These are phyloP conservation scores for Aporrectodea caliginosa DNA, from an alignment of 1,140 invertebrate genomes.

Conservation along the genomic window DNA sequence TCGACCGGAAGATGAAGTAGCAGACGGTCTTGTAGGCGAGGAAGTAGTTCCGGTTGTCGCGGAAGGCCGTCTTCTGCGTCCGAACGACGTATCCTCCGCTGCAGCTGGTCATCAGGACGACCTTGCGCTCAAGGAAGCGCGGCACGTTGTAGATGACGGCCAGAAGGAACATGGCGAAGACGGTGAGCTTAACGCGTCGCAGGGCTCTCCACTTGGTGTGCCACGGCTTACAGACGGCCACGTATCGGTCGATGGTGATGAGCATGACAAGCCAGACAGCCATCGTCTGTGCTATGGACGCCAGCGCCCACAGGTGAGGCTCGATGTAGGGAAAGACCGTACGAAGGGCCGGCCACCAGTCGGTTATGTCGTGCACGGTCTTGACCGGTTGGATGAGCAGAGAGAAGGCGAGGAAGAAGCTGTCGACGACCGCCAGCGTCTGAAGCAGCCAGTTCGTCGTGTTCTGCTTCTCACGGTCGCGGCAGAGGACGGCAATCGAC, in stretches of 20 bases:
- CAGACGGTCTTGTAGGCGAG: slow-evolving; percentile 32
- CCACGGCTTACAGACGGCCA: slow-evolving; percentile 31
- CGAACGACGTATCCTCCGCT: background rate
- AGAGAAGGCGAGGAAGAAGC: slow-evolving; percentile 27
- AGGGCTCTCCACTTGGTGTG: slow-evolving; percentile 22
- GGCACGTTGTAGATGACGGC: slow-evolving; percentile 32
- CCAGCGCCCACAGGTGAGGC: slow-evolving; percentile 24
- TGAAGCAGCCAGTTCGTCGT: slow-evolving; percentile 31
- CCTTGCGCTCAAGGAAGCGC: slow-evolving; percentile 26
- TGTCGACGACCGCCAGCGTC: slow-evolving; percentile 30
- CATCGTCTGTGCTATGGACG: slow-evolving; percentile 30
- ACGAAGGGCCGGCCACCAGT: slow-evolving; percentile 23
- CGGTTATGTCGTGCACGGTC: slow-evolving; percentile 23
- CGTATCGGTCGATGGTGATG: slow-evolving; percentile 31
- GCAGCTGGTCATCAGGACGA: background rate
- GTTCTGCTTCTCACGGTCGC: slow-evolving; percentile 24
- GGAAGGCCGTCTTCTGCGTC: slow-evolving; percentile 17
- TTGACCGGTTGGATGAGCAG: slow-evolving; percentile 32
- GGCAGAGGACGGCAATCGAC: slow-evolving; percentile 30
- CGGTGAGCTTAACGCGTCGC: slow-evolving; percentile 1
- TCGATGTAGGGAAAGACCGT: slow-evolving; percentile 23
- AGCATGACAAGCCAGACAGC: slow-evolving; percentile 32
- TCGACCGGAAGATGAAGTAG: slow-evolving; percentile 31
- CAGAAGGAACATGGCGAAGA: slow-evolving; percentile 16
- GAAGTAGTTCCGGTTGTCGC: slow-evolving; percentile 28